Base-by-base conservation (phyloP, 2,797 vertebrate genomes). In the Liasis olivaceus region DNA sequence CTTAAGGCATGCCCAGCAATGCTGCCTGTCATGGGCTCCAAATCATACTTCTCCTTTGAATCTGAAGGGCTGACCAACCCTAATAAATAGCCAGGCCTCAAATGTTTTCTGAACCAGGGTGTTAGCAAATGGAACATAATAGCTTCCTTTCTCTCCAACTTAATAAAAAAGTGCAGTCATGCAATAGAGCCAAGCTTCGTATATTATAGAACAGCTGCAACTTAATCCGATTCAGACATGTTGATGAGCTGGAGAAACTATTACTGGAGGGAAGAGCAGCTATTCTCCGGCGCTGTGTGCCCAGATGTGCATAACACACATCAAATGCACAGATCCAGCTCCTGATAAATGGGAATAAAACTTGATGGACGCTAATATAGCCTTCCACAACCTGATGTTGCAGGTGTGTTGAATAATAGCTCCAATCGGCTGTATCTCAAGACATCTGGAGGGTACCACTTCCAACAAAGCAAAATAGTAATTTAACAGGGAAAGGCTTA, bases 171-270 rank as follows among this genome's bases (percentile, higher is more conserved):
- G 62, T 56, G 51, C 69, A 89, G 36, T 81, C n/a, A 84, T 64
- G 59, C n/a, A 89, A 26, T 24, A 88, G 42, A 92, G 47, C 86
- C 31, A 20, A 63, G 31, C 20, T n/a, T n/a, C 58, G 22, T 51
- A 84, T 89, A 47, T 88, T 58, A 63, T n/a, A 56, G 47, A 89
- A 84, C 31, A 85, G 42, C 86, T 81, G 63, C 58, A 90, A 84
- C 85, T n/a, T 60, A 88, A 91, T 58, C 64, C 28, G 56, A 72
- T 72, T 60, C 85, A 91, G 85, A 56, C 58, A 51, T 87, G 60
- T 81, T 81, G n/a, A 88, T 77, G 66, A 88, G 47, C 56, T 88
- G 56, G 66, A 72, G 66, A 58, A 28, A 20, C 17, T 47, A 58
- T 22, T 91, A 58, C 36, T 86, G 15, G 42, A 36, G 54, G 42